A percentile compares a stretch with the other conserved stretches of the same genome.
phyloP scores from a whole-genome alignment of 1,140 invertebrate genomes.

The Teleopsis dalmanni region DNA sequence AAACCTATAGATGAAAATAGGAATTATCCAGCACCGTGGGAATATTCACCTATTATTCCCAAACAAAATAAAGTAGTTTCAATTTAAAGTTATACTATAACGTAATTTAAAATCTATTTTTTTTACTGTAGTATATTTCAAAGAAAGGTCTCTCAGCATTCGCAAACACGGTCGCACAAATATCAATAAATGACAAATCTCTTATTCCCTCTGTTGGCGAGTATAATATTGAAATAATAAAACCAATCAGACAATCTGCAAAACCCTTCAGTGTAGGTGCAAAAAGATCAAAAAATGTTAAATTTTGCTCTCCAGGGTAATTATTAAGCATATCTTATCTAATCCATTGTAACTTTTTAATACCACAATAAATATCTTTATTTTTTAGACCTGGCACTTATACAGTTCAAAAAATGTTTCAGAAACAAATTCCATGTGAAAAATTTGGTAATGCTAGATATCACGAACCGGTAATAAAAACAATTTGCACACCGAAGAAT shows the following conservation, averaged over 20 bases:
- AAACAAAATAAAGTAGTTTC: constrained; percentile 4
- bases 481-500: constrained; percentile 25
- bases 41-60: constrained; percentile 14
- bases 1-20: constrained; percentile 6
- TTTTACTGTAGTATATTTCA: constrained; percentile 25
- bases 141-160: constrained; percentile 29
- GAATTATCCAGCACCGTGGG: constrained; percentile 16
- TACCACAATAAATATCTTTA: not conserved
- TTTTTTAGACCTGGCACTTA: constrained; percentile 5
- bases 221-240: constrained; percentile 17
- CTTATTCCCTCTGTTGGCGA: constrained; percentile 21
- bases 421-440: constrained; percentile 14
- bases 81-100: not conserved
- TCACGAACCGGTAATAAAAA: constrained; percentile 25
- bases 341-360: not conserved
- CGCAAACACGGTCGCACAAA: constrained; percentile 27
- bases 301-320: constrained; percentile 32
- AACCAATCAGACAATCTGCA: constrained; percentile 1
- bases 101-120: not conserved
- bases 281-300: not conserved
- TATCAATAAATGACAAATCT: constrained; percentile 11
- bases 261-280: constrained; percentile 17
- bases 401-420: constrained; percentile 24
- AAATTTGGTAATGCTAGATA: too few species aligned
- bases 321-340: not conserved